phyloP scores from a whole-genome alignment of 2,113 vertebrate genomes.

The Ifrita kowaldi region DNA sequence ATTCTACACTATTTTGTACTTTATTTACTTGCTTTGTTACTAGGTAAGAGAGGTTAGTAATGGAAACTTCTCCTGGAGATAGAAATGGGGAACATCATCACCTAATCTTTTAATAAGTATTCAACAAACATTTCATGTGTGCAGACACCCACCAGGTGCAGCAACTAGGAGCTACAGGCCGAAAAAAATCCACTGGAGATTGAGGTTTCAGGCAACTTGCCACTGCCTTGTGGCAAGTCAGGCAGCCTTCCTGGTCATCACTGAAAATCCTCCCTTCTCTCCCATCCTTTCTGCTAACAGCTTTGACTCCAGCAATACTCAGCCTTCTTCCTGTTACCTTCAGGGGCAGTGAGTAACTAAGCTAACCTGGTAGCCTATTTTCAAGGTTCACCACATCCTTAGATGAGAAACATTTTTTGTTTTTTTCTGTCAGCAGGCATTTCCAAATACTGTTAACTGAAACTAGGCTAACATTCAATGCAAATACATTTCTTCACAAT shows the following conservation, averaged over 20 bases:
- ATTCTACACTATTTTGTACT: neutral
- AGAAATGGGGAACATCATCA: neutral
- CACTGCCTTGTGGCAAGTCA: neutral
- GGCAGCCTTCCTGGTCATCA: neutral
- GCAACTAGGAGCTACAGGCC: neutral
- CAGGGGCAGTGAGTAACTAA: neutral
- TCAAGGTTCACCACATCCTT: conserved; percentile 47
- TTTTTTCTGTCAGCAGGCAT: neutral
- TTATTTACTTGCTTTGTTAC: neutral
- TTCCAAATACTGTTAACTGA: conserved; percentile 28
- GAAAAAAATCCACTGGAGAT: neutral
- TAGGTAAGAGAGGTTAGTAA: neutral
- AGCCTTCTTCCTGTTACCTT: neutral
- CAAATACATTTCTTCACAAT: neutral
- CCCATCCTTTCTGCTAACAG: neutral
- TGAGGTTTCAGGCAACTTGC: neutral
- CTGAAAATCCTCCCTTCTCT: neutral
- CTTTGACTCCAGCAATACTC: neutral
- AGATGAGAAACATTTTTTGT: neutral
- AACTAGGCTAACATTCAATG: neutral
- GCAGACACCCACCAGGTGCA: neutral
- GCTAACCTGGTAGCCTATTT: neutral
- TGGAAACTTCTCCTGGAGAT: neutral
- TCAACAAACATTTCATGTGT: neutral
- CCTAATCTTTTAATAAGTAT: neutral